A percentile compares a stretch with the other conserved stretches of the same genome.
Evolutionary conservation across 2,888 invertebrate genomes (phyloP).

Genomic region (Octodonta nipae): DNA sequence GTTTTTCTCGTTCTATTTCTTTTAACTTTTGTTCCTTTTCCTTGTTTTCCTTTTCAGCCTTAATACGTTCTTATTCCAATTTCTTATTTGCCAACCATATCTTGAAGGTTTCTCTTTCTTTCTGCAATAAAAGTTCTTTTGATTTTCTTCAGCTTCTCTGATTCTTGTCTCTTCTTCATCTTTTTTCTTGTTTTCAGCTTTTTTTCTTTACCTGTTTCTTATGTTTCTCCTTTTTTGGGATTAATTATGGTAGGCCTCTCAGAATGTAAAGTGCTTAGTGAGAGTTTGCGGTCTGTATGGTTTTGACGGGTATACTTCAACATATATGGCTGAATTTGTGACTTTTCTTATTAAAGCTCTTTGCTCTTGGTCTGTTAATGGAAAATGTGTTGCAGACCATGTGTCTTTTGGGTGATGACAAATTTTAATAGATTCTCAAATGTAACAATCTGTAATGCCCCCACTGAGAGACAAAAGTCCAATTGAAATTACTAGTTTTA

Average conservation of each 20-base stretch:
- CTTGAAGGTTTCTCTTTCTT: constrained; percentile 34
- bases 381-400: constrained; percentile 3
- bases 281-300: constrained; percentile 11
- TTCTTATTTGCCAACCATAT: constrained; percentile 39
- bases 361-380: no score
- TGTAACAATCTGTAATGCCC: constrained; percentile 25
- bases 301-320: constrained; percentile 38
- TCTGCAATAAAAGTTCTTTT: constrained; percentile 27
- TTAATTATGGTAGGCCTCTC: constrained; percentile 10
- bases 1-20: constrained; percentile 28
- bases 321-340: constrained; percentile 48
- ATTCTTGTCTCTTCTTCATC: constrained; percentile 21
- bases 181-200: constrained; percentile 25
- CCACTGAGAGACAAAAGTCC: constrained; percentile 20
- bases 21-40: constrained; percentile 27
- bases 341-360: constrained; percentile 32
- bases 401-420: not conserved
- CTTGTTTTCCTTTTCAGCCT: constrained; percentile 34
- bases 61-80: constrained; percentile 24
- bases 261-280: constrained; percentile 13
- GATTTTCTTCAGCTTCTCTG: constrained; percentile 28
- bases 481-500: constrained; percentile 12
- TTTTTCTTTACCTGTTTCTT: constrained; percentile 37
- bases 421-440: no score
- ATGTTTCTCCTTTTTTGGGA: constrained; percentile 15